Evolutionary conservation across 2,888 invertebrate genomes (phyloP).

Genomic region (Habrosyne pyritoides): DNA sequence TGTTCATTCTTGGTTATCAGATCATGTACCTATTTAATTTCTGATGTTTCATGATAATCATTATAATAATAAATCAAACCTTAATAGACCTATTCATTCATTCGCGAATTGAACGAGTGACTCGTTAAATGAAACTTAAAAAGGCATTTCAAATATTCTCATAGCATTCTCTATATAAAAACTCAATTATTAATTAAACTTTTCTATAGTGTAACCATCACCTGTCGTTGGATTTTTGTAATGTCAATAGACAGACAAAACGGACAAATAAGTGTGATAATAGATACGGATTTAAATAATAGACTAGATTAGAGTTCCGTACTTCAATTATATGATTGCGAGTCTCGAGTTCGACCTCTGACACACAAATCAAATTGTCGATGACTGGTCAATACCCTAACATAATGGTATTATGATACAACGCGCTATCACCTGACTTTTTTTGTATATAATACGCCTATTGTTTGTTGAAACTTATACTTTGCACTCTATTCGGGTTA

Average conservation of each 20-base stretch:
- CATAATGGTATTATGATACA: conserved; percentile 62
- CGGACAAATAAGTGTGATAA: conserved; percentile 44
- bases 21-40: not conserved
- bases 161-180: not conserved
- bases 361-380: conserved; percentile 34
- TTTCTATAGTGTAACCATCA: conserved; percentile 39
- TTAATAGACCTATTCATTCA: not conserved
- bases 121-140: not conserved
- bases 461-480: conserved; percentile 74
- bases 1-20: not conserved
- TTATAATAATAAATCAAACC: not conserved
- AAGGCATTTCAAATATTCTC: not conserved
- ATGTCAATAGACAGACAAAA: conserved; percentile 42
- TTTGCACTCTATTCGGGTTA: conserved; percentile 51
- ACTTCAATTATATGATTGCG: conserved; percentile 42
- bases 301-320: conserved; percentile 67
- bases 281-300: conserved; percentile 62
- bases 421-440: conserved; percentile 63
- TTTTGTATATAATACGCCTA: conserved; percentile 67
- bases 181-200: conserved; percentile 35
- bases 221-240: conserved; percentile 42
- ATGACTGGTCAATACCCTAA: conserved; percentile 63
- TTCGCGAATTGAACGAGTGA: conserved; percentile 1
- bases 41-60: not conserved
- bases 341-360: conserved; percentile 47